Percentiles rank a stretch among this genome's conserved stretches.
Conservation (phyloP, 2,888 invertebrate species). For the Myopa tessellatipennis region DNA sequence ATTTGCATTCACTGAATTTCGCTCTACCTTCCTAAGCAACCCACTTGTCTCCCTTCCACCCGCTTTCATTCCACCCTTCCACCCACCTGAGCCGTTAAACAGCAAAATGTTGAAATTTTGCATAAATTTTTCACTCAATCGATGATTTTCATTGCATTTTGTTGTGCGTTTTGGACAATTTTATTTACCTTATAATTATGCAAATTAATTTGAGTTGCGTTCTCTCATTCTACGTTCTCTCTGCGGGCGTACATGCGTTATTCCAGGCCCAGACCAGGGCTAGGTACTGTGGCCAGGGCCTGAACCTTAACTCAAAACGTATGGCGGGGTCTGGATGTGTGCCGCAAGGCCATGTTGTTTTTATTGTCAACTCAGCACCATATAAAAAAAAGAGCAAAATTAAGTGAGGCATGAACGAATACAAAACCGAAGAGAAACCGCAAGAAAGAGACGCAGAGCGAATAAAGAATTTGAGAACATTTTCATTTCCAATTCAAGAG, state of each 20-base stretch:
- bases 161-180: constrained; percentile 29
- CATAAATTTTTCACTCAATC: constrained; percentile 37
- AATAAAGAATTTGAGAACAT: no score
- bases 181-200: constrained; percentile 41
- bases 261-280: no score
- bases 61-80: neutral
- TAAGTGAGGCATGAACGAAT: neutral
- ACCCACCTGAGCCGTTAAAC: neutral
- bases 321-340: no score
- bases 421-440: neutral
- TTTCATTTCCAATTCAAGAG: no score
- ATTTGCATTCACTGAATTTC: neutral
- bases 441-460: neutral
- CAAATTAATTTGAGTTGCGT: constrained; percentile 33
- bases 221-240: neutral
- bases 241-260: no score
- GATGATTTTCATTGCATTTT: constrained; percentile 39
- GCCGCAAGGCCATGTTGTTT: no score
- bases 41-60: neutral
- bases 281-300: no score
- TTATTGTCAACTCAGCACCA: neutral
- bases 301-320: no score
- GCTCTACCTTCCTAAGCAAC: neutral
- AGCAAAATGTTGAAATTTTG: constrained; percentile 23
- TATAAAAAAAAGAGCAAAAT: neutral